Conservation (phyloP, 2,113 vertebrate genomes). For the Pelvicachromis taeniatus region DNA sequence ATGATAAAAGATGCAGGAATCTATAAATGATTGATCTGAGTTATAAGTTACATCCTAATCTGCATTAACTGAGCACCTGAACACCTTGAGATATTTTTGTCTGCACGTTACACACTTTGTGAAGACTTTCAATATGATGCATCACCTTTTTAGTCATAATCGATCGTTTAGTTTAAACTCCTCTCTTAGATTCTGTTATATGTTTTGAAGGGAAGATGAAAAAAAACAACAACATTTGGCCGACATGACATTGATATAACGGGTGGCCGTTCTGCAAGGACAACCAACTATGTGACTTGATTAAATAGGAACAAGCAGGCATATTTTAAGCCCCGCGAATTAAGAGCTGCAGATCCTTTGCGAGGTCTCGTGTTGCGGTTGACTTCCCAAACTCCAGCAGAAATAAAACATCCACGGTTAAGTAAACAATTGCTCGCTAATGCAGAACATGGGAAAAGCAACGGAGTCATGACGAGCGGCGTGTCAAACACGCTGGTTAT, state of each 20-base stretch:
- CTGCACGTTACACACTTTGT: neutral
- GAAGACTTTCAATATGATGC: neutral
- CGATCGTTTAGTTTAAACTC: neutral
- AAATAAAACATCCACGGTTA: neutral
- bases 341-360: neutral
- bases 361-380: neutral
- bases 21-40: neutral
- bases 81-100: neutral
- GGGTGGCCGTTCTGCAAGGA: neutral
- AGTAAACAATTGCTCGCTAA: slow-evolving; percentile 21
- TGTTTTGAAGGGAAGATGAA: fast-evolving
- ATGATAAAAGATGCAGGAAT: neutral
- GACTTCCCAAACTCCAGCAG: neutral
- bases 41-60: neutral
- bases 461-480: neutral
- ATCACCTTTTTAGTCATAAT: neutral
- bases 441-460: slow-evolving; percentile 16
- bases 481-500: slow-evolving; percentile 42
- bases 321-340: neutral
- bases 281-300: neutral
- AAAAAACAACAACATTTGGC: neutral
- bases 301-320: neutral
- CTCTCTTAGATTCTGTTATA: neutral
- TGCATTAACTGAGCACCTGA: neutral
- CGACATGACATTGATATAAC: neutral